A percentile compares a stretch with the other conserved stretches of the same genome.
These are phyloP conservation scores for Anarhynchus alexandrinus DNA, from an alignment of 2,113 vertebrate species.

Conservation along the genomic window DNA sequence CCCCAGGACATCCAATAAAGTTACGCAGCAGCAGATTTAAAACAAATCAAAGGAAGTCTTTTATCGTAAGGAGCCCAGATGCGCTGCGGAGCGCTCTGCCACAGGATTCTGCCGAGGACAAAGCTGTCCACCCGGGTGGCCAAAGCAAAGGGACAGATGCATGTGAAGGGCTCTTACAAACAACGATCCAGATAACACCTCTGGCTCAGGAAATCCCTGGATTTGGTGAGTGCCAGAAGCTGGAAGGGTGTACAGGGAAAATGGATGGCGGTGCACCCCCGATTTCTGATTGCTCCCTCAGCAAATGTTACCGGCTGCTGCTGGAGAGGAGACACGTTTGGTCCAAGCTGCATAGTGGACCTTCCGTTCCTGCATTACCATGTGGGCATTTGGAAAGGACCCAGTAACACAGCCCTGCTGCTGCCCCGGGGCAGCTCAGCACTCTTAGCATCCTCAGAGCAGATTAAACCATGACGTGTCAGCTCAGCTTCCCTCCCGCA, in stretches of 20 bases:
- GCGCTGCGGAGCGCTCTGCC: neutral
- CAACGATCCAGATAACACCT: fast-evolving
- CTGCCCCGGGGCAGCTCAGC: neutral
- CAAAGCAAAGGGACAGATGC: neutral
- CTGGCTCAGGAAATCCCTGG: neutral
- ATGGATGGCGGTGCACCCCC: no score
- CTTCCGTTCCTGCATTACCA: neutral
- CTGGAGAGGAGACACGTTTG: neutral
- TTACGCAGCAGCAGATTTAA: conserved; percentile 14
- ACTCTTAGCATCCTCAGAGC: neutral
- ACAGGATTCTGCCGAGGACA: neutral
- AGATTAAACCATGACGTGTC: neutral
- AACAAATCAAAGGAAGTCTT: conserved; percentile 22
- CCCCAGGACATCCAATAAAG: conserved; percentile 39
- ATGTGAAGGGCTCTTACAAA: neutral
- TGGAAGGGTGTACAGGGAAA: neutral
- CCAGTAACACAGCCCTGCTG: no score
- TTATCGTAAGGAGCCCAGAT: neutral
- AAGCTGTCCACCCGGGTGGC: neutral
- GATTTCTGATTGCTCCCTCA: fast-evolving
- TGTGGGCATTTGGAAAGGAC: no score
- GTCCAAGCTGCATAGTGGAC: fast-evolving
- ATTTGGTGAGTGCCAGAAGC: neutral
- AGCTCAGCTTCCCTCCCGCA: neutral
- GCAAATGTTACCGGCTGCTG: fast-evolving